phyloP scores from a whole-genome alignment of 2,797 vertebrate genomes.

The Phoebastria nigripes region DNA sequence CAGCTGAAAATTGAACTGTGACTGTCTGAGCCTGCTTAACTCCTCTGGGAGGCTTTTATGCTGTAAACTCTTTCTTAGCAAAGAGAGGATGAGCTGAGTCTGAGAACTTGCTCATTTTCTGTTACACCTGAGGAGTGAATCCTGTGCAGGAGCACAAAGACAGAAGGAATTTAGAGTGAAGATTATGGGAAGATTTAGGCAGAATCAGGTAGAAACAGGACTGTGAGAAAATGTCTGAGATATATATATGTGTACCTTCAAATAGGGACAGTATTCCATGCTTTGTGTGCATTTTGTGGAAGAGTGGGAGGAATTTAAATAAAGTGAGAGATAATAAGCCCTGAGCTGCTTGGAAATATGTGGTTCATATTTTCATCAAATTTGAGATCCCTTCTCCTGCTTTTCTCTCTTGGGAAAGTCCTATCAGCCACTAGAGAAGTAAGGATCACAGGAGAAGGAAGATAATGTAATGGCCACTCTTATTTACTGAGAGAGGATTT shows the following conservation, averaged over 20 bases:
- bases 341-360: not conserved
- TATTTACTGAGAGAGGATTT: not conserved
- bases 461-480: not conserved
- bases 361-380: not conserved
- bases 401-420: not conserved
- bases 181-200: not conserved
- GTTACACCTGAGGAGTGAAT: not conserved
- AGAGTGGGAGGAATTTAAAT: not conserved
- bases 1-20: not conserved
- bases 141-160: not conserved
- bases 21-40: not conserved
- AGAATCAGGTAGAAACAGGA: not conserved
- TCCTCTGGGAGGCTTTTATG: not conserved
- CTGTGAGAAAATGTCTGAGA: not conserved
- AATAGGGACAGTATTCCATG: not conserved
- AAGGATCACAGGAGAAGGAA: not conserved
- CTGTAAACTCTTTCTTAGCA: not conserved
- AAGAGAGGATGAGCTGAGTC: not conserved
- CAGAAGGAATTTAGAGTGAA: not conserved
- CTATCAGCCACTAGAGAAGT: not conserved
- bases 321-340: not conserved
- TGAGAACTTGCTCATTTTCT: not conserved
- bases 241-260: not conserved
- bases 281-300: not conserved
- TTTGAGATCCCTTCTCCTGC: not conserved